These are phyloP conservation scores for Upupa epops DNA, from an alignment of 2,113 vertebrate genomes.

Conservation along the genomic window DNA sequence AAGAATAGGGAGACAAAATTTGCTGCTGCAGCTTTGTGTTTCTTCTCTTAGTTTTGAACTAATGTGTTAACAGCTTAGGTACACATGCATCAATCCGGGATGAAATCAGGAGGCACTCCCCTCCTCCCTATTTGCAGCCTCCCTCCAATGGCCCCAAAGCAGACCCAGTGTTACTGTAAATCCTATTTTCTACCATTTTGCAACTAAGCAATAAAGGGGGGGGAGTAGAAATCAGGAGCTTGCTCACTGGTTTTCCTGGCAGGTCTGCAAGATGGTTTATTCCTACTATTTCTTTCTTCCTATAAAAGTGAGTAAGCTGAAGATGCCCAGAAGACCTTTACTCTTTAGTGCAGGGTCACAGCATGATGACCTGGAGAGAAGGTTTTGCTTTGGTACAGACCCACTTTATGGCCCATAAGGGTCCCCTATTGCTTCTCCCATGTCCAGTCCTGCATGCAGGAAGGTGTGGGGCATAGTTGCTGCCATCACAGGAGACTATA, in stretches of 20 bases:
- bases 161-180: not conserved
- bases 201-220: not conserved
- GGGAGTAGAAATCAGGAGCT: not conserved
- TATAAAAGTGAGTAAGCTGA: not conserved
- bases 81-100: not conserved
- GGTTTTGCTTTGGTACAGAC: not conserved
- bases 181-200: not conserved
- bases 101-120: not conserved
- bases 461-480: not conserved
- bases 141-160: not conserved
- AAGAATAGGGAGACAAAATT: too few species aligned
- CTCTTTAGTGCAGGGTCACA: not conserved
- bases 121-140: not conserved
- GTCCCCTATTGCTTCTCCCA: rapidly evolving
- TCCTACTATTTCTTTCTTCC: not conserved
- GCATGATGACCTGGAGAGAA: rapidly evolving
- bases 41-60: not conserved
- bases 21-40: not conserved
- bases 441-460: rapidly evolving
- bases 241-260: not conserved
- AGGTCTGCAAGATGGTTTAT: not conserved
- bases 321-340: not conserved
- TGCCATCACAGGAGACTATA: not conserved
- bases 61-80: not conserved
- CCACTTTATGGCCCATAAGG: not conserved